A percentile compares a stretch with the other conserved stretches of the same genome.
phyloP scores from a whole-genome alignment of 2,797 vertebrate genomes.

The Enteromius anoplus region DNA sequence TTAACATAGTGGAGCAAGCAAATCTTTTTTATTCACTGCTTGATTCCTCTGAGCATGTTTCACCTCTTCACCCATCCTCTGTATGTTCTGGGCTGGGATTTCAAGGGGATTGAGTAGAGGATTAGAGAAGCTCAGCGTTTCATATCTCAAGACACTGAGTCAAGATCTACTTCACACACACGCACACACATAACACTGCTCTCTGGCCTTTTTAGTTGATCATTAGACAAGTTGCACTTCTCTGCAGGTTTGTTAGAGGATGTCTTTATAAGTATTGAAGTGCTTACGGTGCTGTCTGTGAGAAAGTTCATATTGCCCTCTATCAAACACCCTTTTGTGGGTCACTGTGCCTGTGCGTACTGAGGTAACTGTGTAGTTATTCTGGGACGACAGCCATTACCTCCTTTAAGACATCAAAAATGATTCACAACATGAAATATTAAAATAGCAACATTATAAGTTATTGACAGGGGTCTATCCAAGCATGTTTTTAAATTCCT shows the following conservation, averaged over 20 bases:
- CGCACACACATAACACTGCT: background rate
- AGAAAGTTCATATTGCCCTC: conserved; percentile 17
- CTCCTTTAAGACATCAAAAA: conserved; percentile 12
- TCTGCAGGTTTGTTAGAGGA: conserved; percentile 25
- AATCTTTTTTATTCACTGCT: conserved; percentile 1
- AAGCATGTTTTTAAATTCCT: background rate
- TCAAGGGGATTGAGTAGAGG: conserved; percentile 27
- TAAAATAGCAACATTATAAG: conserved; percentile 15
- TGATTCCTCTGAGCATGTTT: background rate
- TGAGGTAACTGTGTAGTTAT: conserved; percentile 4
- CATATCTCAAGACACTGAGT: conserved; percentile 36
- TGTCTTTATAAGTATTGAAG: conserved; percentile 14
- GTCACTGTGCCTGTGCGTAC: conserved; percentile 8
- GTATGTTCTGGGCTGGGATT: conserved; percentile 19
- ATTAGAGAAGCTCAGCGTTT: conserved; percentile 32
- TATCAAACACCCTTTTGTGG: conserved; percentile 20
- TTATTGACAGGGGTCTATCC: background rate
- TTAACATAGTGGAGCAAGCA: conserved; percentile 6
- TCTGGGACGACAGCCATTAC: background rate
- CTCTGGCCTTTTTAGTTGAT: conserved; percentile 25
- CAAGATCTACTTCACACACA: background rate
- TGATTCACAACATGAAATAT: conserved; percentile 17
- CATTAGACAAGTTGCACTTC: conserved; percentile 28
- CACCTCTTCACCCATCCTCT: conserved; percentile 26
- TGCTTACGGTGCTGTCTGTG: conserved; percentile 34